Evolutionary conservation across 2,113 vertebrate genomes (phyloP).

Genomic region (Podarcis muralis): DNA sequence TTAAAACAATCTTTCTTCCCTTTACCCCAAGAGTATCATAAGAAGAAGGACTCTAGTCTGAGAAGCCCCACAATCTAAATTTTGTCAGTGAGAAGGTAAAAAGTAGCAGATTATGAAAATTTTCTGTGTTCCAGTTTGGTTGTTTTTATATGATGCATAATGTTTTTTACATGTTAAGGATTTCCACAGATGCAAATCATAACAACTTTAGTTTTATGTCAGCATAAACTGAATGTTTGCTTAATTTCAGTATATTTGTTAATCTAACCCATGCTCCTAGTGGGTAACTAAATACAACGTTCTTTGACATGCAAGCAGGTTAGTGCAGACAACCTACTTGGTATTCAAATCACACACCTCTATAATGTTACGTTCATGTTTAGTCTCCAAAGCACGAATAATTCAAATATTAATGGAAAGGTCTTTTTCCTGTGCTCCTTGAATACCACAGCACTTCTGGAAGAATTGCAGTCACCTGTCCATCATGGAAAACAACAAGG

Average conservation of each 20-base stretch:
- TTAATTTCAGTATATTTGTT: neutral
- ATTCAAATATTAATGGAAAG: slow-evolving; percentile 29
- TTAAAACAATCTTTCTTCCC: neutral
- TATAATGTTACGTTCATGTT: neutral
- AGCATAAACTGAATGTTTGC: neutral
- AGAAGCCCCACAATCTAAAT: neutral
- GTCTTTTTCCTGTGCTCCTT: slow-evolving; percentile 6
- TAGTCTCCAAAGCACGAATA: slow-evolving; percentile 1
- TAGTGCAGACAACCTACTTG: neutral
- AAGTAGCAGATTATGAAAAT: neutral
- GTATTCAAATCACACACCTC: neutral
- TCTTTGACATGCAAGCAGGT: slow-evolving; percentile 5
- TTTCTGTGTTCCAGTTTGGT: slow-evolving; percentile 1
- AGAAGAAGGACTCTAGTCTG: neutral
- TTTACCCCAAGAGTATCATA: neutral
- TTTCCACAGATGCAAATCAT: slow-evolving; percentile 12
- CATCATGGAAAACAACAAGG: neutral
- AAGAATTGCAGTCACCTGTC: neutral
- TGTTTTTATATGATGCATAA: slow-evolving; percentile 2
- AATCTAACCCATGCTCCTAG: neutral
- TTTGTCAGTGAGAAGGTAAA: neutral
- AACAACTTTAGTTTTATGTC: neutral
- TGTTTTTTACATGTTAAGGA: neutral
- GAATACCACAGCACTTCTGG: neutral
- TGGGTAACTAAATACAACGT: neutral